These are phyloP conservation scores for Dendropsophus ebraccatus DNA, from an alignment of 2,113 vertebrate genomes.

Conservation along the genomic window DNA sequence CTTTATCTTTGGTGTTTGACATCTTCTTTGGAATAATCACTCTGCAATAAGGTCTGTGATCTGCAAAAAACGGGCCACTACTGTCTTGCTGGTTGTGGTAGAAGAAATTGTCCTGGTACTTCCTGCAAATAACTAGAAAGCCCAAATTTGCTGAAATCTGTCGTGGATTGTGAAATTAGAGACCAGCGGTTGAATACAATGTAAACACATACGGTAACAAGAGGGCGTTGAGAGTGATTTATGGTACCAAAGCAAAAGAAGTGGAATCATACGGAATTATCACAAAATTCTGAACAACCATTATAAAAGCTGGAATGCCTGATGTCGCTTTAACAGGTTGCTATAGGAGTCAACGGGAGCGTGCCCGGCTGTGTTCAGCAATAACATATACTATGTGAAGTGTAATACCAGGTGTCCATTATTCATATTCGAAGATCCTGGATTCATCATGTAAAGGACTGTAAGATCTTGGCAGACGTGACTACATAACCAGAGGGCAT, in stretches of 20 bases:
- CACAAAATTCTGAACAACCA: neutral
- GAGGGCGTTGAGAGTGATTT: neutral
- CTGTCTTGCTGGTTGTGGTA: too few species aligned
- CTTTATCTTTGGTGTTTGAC: slow-evolving; percentile 44
- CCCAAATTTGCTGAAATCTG: neutral
- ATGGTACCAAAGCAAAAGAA: neutral
- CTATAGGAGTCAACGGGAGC: too few species aligned
- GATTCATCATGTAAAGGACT: neutral
- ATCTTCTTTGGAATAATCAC: slow-evolving; percentile 35
- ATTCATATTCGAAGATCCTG: neutral
- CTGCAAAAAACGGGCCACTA: too few species aligned
- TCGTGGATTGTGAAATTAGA: neutral
- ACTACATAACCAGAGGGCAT: neutral
- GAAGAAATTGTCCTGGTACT: neutral
- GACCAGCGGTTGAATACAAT: neutral
- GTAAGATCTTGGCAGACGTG: neutral
- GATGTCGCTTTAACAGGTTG: neutral
- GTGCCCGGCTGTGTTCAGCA: too few species aligned
- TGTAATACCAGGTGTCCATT: neutral
- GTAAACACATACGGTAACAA: slow-evolving; percentile 1
- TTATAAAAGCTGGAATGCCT: neutral
- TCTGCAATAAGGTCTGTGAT: slow-evolving; percentile 26
- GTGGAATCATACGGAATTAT: neutral
- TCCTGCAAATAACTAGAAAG: neutral
- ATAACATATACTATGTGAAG: neutral